Conservation (phyloP, 2,113 vertebrate genomes). For the Thunnus maccoyii region DNA sequence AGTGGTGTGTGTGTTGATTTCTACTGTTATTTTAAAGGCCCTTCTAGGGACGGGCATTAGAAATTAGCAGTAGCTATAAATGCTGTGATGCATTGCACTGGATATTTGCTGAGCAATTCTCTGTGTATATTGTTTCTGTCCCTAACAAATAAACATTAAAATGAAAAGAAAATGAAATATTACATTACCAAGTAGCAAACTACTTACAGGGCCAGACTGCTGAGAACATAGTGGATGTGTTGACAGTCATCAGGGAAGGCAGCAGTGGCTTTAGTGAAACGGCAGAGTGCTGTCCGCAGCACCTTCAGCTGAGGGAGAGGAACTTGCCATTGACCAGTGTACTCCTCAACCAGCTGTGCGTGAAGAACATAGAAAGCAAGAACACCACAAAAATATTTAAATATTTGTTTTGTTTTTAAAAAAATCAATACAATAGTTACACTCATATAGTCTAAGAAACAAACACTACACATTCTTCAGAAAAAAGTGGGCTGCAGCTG, state of each 20-base stretch:
- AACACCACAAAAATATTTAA: not conserved
- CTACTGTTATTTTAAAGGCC: no score
- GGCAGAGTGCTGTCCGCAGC: constrained; percentile 93
- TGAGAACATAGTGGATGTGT: constrained; percentile 93
- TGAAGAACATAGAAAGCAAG: constrained; percentile 12
- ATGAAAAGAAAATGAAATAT: not conserved
- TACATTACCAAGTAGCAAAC: not conserved
- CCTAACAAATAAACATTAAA: no score
- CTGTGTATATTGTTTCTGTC: no score
- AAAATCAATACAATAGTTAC: not conserved
- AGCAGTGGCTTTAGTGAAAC: constrained; percentile 92
- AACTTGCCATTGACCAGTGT: constrained; percentile 96
- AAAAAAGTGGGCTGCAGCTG: no score
- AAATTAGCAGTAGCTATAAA: no score
- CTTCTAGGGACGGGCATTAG: no score
- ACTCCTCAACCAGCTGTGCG: constrained; percentile 93
- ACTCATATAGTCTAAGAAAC: not conserved
- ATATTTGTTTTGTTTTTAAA: no score
- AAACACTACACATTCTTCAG: not conserved
- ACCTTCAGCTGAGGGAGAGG: constrained; percentile 97
- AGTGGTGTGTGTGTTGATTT: no score
- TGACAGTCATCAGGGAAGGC: constrained; percentile 95
- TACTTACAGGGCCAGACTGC: constrained; percentile 98
- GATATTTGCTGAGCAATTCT: no score
- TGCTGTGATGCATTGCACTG: no score